phyloP scores from a whole-genome alignment of 2,888 invertebrate genomes.

The Leptinotarsa rubiginosa region DNA sequence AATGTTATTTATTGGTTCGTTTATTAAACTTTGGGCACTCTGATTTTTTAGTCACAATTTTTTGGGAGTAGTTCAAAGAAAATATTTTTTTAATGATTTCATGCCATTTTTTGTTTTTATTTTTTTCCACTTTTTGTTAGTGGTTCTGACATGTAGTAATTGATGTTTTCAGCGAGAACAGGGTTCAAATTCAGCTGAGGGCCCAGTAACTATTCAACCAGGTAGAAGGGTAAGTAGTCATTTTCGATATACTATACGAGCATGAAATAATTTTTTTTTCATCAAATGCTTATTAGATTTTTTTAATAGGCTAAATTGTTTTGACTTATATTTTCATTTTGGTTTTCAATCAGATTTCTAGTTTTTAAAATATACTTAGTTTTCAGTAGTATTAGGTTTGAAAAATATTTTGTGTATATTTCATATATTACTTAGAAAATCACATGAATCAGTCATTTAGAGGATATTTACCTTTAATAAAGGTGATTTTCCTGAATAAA shows the following conservation, averaged over 20 bases:
- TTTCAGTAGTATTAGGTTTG: too few relatives aligned
- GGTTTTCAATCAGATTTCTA: too few relatives aligned
- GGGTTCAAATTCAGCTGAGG: conserved; percentile 56
- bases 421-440: too few relatives aligned
- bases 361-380: too few relatives aligned
- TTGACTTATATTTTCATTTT: not conserved
- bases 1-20: too few relatives aligned
- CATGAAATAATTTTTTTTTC: not conserved
- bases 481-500: too few relatives aligned
- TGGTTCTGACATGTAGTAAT: conserved; percentile 61
- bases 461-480: too few relatives aligned
- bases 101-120: conserved; percentile 30
- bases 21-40: not conserved
- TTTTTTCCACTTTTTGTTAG: conserved; percentile 48
- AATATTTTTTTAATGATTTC: not conserved
- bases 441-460: too few relatives aligned
- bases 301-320: not conserved
- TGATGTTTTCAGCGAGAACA: conserved; percentile 63
- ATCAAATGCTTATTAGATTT: not conserved
- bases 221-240: conserved; percentile 61
- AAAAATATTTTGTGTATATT: too few relatives aligned
- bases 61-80: not conserved
- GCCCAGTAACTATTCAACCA: conserved; percentile 56
- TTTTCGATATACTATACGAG: conserved; percentile 13
- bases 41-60: not conserved